Percentiles rank a stretch among this genome's conserved stretches.
Evolutionary conservation across 2,888 invertebrate species (phyloP).

Genomic region (Ectobius pallidus): DNA sequence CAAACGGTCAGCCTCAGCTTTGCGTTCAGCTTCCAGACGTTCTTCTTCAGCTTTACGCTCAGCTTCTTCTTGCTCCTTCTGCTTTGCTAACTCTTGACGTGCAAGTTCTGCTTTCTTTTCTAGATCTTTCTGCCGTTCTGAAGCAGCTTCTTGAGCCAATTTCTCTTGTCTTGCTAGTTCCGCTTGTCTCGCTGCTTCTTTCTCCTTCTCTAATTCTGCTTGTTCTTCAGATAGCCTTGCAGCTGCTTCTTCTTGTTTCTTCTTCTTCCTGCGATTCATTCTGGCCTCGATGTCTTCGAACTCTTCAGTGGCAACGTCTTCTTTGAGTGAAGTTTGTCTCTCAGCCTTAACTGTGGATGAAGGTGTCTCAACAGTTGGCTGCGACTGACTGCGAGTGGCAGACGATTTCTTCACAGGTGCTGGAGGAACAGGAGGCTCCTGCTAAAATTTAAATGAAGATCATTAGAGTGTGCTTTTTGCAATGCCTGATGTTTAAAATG

Average conservation of each 20-base stretch:
- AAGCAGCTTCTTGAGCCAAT: slow-evolving; percentile 37
- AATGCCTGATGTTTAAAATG: no score
- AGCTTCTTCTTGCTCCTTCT: slow-evolving; percentile 40
- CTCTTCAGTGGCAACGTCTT: slow-evolving; percentile 34
- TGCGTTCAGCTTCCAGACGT: slow-evolving; percentile 55
- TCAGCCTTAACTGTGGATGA: slow-evolving; percentile 19
- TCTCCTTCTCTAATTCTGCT: slow-evolving; percentile 2
- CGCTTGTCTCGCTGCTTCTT: slow-evolving; percentile 37
- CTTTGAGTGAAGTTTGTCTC: slow-evolving; percentile 36
- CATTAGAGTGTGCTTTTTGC: no score
- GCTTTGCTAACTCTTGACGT: slow-evolving; percentile 60
- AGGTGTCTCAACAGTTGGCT: neutral
- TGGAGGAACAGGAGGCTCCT: neutral
- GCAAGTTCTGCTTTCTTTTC: slow-evolving; percentile 56
- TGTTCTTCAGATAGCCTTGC: slow-evolving; percentile 29
- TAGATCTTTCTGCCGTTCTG: slow-evolving; percentile 45
- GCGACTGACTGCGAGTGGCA: slow-evolving; percentile 4
- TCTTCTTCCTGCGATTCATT: slow-evolving; percentile 40
- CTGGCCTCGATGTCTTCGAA: slow-evolving; percentile 34
- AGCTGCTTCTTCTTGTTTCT: slow-evolving; percentile 40
- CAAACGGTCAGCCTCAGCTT: slow-evolving; percentile 54
- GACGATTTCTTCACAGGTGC: neutral
- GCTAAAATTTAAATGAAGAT: neutral
- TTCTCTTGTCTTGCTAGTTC: slow-evolving; percentile 53
- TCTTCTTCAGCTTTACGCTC: slow-evolving; percentile 52